phyloP scores from a whole-genome alignment of 2,888 invertebrate species.

The Nomada goodeniana region DNA sequence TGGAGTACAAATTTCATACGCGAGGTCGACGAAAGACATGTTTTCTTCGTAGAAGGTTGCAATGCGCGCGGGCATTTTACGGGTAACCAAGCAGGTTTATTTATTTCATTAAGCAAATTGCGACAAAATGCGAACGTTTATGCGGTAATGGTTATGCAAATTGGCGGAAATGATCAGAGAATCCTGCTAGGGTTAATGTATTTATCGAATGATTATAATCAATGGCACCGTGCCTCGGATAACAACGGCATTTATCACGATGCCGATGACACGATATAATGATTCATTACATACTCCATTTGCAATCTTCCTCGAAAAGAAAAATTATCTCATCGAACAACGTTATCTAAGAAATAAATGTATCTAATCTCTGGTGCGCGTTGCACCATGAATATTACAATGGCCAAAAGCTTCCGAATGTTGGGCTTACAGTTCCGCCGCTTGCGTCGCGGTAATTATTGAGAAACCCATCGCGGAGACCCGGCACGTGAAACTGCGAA shows the following conservation, averaged over 20 bases:
- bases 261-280: conserved; percentile 26
- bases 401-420: not conserved
- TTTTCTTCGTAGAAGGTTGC: no score
- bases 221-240: not conserved
- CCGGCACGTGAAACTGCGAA: conserved; percentile 30
- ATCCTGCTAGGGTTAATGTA: not conserved
- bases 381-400: conserved; percentile 20
- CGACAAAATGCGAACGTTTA: not conserved
- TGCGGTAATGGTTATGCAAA: not conserved
- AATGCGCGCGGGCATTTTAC: no score
- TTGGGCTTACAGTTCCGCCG: conserved; percentile 6
- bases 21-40: no score
- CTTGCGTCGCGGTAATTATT: conserved; percentile 26
- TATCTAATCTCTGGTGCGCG: conserved; percentile 17
- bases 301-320: not conserved
- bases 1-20: no score
- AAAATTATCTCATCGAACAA: conserved; percentile 28
- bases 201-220: conserved; percentile 24
- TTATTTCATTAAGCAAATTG: not conserved
- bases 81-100: not conserved
- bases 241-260: conserved; percentile 19
- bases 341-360: conserved; percentile 32
- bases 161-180: not conserved
- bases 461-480: conserved; percentile 21
- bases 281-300: conserved; percentile 30